These are phyloP conservation scores for Eutrigla gurnardus DNA, from an alignment of 2,797 vertebrate genomes.

Conservation along the genomic window DNA sequence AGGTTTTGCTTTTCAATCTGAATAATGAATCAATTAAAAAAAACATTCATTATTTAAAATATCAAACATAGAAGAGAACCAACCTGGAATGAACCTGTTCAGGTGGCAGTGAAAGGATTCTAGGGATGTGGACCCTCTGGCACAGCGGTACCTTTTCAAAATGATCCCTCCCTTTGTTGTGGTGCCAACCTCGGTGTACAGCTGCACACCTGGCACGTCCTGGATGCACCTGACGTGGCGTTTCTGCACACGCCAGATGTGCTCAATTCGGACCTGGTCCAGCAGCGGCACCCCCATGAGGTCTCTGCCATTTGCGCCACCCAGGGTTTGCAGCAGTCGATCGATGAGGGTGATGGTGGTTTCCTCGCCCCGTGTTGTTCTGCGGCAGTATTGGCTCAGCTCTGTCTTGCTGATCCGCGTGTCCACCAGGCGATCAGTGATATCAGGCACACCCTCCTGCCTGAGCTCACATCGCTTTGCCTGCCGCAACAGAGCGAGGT, in stretches of 20 bases:
- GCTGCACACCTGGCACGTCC: neutral
- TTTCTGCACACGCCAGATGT: neutral
- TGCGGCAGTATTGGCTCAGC: neutral
- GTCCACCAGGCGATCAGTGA: neutral
- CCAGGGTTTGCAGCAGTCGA: neutral
- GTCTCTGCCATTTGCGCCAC: neutral
- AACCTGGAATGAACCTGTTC: neutral
- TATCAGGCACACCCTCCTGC: neutral
- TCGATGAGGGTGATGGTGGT: neutral
- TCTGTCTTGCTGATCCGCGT: neutral
- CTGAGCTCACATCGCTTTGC: neutral
- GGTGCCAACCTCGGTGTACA: too few species aligned
- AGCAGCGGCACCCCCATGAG: neutral
- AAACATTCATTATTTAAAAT: too few species aligned
- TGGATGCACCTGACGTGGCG: neutral
- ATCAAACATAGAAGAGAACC: neutral
- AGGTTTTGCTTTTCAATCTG: too few species aligned
- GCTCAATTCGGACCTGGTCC: neutral
- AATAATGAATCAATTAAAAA: too few species aligned
- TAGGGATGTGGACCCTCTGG: neutral
- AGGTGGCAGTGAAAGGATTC: neutral
- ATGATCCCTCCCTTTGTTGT: neutral
- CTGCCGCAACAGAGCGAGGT: neutral
- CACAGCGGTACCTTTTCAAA: neutral
- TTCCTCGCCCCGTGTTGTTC: neutral